Conservation (phyloP, 2,797 vertebrate species). For the Halcyon leucocephala region DNA sequence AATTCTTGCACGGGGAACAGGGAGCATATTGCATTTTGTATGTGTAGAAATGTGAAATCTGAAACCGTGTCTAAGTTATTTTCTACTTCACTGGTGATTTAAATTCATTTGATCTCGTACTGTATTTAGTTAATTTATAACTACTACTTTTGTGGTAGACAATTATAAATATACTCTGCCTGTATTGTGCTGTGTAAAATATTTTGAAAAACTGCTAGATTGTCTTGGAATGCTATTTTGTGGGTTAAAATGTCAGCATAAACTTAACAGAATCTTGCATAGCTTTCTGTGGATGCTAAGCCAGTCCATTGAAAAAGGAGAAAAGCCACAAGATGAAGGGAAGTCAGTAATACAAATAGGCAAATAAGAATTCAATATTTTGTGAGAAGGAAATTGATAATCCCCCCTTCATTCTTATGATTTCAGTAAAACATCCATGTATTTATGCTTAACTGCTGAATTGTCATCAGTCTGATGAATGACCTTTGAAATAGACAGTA, state of each 20-base stretch:
- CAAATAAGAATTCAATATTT: background rate
- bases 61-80: background rate
- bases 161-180: background rate
- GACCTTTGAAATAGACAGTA: background rate
- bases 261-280: background rate
- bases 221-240: background rate
- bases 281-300: background rate
- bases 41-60: background rate
- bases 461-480: background rate
- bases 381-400: background rate
- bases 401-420: background rate
- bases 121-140: background rate
- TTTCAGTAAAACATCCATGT: background rate
- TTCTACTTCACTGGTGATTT: background rate
- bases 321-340: background rate
- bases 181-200: background rate
- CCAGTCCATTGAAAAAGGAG: background rate
- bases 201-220: background rate
- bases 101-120: background rate
- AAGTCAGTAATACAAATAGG: background rate
- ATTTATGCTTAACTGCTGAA: background rate
- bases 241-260: background rate
- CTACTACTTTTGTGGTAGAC: background rate
- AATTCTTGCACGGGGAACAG: background rate
- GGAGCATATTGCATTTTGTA: background rate